Evolutionary conservation across 2,888 invertebrate species (phyloP).

Genomic region (Coremacera marginata): DNA sequence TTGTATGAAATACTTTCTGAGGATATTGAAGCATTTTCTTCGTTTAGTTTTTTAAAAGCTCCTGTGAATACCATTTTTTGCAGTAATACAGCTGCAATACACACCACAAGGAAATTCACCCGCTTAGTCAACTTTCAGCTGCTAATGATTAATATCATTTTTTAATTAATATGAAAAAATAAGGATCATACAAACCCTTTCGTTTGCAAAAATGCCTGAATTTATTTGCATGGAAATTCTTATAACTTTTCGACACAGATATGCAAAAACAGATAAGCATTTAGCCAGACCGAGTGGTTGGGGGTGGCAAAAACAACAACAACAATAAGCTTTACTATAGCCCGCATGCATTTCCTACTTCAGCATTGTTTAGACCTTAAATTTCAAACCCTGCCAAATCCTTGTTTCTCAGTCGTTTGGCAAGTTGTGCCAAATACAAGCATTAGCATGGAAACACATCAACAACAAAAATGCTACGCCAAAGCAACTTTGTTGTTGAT

Average conservation of each 20-base stretch:
- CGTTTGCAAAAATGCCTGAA: too few species aligned
- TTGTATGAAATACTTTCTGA: too few species aligned
- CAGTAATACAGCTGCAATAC: too few species aligned
- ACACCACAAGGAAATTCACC: too few species aligned
- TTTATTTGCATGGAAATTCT: constrained; percentile 11
- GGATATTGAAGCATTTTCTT: too few species aligned
- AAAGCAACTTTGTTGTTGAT: background rate
- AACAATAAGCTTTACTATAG: background rate
- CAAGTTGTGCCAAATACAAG: constrained; percentile 18
- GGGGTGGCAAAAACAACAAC: background rate
- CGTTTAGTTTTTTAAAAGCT: too few species aligned
- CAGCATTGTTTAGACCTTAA: background rate
- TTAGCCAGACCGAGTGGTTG: background rate
- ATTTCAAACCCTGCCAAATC: background rate
- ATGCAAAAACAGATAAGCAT: background rate
- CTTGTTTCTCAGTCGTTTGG: background rate
- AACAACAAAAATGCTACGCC: background rate
- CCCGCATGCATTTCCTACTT: constrained; percentile 11
- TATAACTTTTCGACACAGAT: constrained; percentile 29
- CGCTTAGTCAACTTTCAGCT: too few species aligned
- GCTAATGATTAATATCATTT: too few species aligned
- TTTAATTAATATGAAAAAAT: too few species aligned
- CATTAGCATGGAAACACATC: background rate
- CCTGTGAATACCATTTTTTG: too few species aligned
- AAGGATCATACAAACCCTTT: too few species aligned